These are phyloP conservation scores for Schizopygopsis pylzovi DNA, from an alignment of 2,797 vertebrate species.

Conservation along the genomic window DNA sequence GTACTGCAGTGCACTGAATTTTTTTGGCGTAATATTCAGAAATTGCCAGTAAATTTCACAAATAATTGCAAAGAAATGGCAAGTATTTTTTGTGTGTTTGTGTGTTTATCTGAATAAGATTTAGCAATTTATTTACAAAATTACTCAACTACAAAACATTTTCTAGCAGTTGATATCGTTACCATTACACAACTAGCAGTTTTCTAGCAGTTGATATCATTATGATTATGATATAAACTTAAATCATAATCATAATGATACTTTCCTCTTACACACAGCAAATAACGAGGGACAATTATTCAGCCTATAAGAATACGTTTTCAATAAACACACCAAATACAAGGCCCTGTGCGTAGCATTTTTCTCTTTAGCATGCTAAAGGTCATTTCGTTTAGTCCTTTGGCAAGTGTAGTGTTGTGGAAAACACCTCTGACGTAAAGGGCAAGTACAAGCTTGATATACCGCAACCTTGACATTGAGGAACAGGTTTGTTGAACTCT, in stretches of 20 bases:
- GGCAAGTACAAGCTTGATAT: constrained; percentile 18
- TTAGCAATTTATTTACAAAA: no score
- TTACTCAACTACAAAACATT: background rate
- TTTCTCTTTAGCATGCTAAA: constrained; percentile 28
- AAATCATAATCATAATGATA: background rate
- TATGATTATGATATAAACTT: background rate
- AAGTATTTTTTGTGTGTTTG: no score
- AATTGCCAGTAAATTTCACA: no score
- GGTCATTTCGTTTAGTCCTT: constrained; percentile 19
- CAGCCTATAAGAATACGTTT: background rate
- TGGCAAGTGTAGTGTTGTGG: constrained; percentile 13
- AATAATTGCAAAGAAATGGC: no score
- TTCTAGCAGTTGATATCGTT: no score
- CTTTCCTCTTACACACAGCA: background rate
- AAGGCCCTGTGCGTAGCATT: background rate
- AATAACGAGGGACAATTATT: background rate
- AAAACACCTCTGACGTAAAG: constrained; percentile 32
- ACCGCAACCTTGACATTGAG: constrained; percentile 19
- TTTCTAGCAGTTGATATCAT: background rate
- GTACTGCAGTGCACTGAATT: no score
- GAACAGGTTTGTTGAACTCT: constrained; percentile 8
- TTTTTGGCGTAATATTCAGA: no score
- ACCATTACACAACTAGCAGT: no score
- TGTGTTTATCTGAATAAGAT: no score
- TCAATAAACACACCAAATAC: background rate